Conservation (phyloP, 2,113 vertebrate species). For the Sardina pilchardus region DNA sequence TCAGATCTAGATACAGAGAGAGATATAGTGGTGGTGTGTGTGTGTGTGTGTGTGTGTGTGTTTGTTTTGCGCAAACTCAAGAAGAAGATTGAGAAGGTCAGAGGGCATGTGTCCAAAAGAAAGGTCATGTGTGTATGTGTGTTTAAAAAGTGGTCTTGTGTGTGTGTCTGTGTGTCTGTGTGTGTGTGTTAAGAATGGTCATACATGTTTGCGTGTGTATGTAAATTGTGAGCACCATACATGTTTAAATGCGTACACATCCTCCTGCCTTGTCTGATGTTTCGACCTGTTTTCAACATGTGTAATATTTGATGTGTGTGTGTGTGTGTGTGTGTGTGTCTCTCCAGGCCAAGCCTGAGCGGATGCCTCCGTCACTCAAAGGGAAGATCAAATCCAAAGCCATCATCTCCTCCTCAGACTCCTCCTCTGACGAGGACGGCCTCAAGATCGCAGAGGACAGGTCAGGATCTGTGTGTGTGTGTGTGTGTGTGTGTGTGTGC, state of each 20-base stretch:
- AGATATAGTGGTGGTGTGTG: too few species aligned
- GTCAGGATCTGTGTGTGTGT: conserved; percentile 64
- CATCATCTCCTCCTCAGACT: conserved; percentile 98
- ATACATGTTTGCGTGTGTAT: too few species aligned
- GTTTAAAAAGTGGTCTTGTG: too few species aligned
- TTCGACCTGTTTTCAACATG: background rate
- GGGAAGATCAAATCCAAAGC: conserved; percentile 99
- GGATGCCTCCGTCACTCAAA: conserved; percentile 91
- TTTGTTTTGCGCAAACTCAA: conserved; percentile 81
- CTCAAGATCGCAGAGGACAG: conserved; percentile 97
- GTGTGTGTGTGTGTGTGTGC: background rate
- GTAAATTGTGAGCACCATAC: background rate
- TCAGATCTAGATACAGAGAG: too few species aligned
- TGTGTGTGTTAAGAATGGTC: too few species aligned
- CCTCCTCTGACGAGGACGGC: conserved; percentile 97
- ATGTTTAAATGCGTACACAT: too few species aligned
- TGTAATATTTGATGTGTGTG: background rate
- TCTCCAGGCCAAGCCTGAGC: conserved; percentile 82
- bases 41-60: too few species aligned
- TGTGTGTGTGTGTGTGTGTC: conserved; percentile 10
- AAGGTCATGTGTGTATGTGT: background rate
- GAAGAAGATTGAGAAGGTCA: conserved; percentile 73
- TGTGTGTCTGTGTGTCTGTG: background rate
- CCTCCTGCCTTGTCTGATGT: background rate
- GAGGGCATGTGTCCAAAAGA: background rate